phyloP scores from a whole-genome alignment of 1,140 invertebrate genomes.

The Aethina tumida region DNA sequence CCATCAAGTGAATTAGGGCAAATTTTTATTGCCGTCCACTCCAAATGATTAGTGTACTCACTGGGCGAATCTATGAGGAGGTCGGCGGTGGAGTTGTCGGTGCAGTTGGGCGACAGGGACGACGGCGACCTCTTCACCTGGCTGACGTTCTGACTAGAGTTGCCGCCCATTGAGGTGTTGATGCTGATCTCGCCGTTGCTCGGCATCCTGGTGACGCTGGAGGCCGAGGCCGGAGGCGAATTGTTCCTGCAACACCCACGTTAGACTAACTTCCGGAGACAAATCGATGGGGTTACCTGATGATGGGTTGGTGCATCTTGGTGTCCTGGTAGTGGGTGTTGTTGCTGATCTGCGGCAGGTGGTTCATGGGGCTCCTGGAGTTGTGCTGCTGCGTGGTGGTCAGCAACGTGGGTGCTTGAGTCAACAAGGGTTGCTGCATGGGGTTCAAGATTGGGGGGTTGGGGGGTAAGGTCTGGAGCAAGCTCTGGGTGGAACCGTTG shows the following conservation, averaged over 20 bases:
- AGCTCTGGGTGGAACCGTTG: conserved; percentile 53
- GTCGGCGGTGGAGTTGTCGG: conserved; percentile 50
- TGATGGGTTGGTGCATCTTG: conserved; percentile 21
- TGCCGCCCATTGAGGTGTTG: conserved; percentile 56
- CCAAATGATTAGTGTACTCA: conserved; percentile 41
- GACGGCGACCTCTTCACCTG: conserved; percentile 37
- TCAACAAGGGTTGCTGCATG: conserved; percentile 38
- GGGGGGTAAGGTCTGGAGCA: conserved; percentile 54
- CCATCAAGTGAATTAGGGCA: conserved; percentile 31
- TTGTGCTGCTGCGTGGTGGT: conserved; percentile 25
- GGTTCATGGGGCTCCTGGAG: conserved; percentile 2
- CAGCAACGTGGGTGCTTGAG: conserved; percentile 40
- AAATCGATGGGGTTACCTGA: conserved; percentile 9
- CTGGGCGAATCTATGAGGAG: conserved; percentile 71
- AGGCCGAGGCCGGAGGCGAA: conserved; percentile 33
- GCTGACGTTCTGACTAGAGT: conserved; percentile 36
- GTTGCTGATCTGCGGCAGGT: conserved; percentile 15
- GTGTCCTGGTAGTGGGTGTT: conserved; percentile 31
- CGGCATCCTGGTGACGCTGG: conserved; percentile 52
- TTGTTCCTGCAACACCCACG: too few species aligned
- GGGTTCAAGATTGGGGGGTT: conserved; percentile 33
- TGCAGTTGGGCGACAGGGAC: conserved; percentile 48
- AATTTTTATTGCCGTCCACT: conserved; percentile 32
- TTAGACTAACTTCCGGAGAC: conserved; percentile 2
- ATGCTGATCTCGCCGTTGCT: conserved; percentile 71